A percentile compares a stretch with the other conserved stretches of the same genome.
phyloP scores from a whole-genome alignment of 1,140 invertebrate species.

The Lethrus apterus region DNA sequence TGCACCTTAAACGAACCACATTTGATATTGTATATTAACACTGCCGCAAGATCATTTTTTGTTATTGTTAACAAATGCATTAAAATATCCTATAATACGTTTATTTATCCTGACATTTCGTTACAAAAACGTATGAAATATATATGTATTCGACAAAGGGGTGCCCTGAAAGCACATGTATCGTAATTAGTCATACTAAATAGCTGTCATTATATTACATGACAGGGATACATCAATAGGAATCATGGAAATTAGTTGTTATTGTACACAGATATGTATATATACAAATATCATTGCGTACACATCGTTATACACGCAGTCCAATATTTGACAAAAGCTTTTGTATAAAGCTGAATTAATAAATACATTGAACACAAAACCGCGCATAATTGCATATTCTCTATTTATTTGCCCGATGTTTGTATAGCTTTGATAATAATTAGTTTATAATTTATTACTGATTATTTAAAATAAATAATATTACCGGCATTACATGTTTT shows the following conservation, averaged over 20 bases:
- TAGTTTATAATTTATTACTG: no score
- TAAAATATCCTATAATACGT: no score
- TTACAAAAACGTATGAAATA: no score
- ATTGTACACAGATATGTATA: constrained; percentile 21
- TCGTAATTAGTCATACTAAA: constrained; percentile 19
- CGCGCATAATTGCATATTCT: constrained; percentile 9
- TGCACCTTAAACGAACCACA: no score
- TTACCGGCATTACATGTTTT: no score
- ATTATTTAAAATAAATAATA: no score
- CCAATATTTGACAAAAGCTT: constrained; percentile 15
- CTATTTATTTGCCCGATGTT: constrained; percentile 9
- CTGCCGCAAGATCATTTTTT: no score
- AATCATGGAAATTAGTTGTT: constrained; percentile 30
- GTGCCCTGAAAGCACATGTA: constrained; percentile 1
- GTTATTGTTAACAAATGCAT: no score
- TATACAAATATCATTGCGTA: not conserved
- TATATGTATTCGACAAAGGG: no score
- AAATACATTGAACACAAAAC: constrained; percentile 9
- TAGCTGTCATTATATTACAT: constrained; percentile 23
- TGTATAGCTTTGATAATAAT: not conserved
- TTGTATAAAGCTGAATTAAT: constrained; percentile 16
- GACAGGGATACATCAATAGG: constrained; percentile 24
- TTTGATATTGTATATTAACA: no score
- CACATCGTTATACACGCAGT: constrained; percentile 7
- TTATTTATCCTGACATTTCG: no score